phyloP scores from a whole-genome alignment of 2,797 vertebrate species.

The Poeciliopsis turneri region DNA sequence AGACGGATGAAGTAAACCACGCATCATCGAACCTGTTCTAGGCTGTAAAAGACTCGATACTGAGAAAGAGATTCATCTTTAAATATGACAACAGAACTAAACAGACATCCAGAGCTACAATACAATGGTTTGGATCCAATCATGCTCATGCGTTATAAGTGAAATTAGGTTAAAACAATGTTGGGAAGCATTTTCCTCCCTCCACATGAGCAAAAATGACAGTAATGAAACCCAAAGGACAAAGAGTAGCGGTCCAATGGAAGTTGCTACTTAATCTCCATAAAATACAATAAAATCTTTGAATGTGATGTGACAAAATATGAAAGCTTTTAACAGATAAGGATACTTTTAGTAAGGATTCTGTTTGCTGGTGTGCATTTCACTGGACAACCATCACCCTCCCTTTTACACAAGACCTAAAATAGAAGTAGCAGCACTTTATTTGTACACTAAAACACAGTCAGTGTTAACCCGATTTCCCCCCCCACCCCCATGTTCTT shows the following conservation, averaged over 20 bases:
- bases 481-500: slow-evolving; percentile 41
- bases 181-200: not conserved
- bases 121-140: not conserved
- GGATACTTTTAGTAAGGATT: not conserved
- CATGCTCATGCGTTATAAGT: not conserved
- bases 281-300: not conserved
- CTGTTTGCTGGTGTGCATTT: not conserved
- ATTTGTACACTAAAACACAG: slow-evolving; percentile 36
- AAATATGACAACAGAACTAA: not conserved
- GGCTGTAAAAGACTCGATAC: not conserved
- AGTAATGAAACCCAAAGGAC: not conserved
- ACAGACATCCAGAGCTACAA: not conserved
- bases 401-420: not conserved
- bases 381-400: not conserved
- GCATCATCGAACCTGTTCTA: not conserved
- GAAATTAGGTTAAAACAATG: not conserved
- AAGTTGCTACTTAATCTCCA: not conserved
- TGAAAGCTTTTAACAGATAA: not conserved
- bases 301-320: not conserved
- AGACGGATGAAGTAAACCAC: not conserved
- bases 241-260: not conserved
- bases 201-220: not conserved
- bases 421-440: slow-evolving; percentile 15
- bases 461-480: slow-evolving; percentile 25
- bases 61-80: not conserved